A percentile compares a stretch with the other conserved stretches of the same genome.
These are phyloP conservation scores for Drosophila subsilvestris DNA, from an alignment of 2,888 invertebrate species.

Conservation along the genomic window DNA sequence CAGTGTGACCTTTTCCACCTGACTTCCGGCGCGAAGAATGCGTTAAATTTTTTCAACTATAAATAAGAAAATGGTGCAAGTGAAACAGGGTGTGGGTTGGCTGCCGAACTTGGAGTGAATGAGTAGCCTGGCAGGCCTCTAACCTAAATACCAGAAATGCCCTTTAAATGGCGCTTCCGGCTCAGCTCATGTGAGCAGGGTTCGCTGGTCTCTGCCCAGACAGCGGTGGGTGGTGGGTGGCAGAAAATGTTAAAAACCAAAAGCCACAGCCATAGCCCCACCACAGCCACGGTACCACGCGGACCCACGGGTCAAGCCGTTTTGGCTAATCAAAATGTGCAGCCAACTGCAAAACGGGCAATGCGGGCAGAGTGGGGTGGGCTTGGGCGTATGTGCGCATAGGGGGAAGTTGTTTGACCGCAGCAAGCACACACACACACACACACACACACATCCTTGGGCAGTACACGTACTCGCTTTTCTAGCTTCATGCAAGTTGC, in stretches of 20 bases:
- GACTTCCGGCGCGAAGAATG: conserved; percentile 43
- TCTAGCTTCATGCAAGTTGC: not conserved
- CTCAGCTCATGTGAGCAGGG: conserved; percentile 70
- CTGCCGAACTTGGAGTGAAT: not conserved
- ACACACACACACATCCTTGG: not conserved
- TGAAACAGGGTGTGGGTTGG: conserved; percentile 1
- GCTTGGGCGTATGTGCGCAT: not conserved
- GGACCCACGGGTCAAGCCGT: conserved; percentile 36
- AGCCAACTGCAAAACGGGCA: conserved; percentile 67
- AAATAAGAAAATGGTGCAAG: conserved; percentile 47
- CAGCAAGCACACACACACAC: conserved; percentile 45
- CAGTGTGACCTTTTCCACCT: conserved; percentile 54
- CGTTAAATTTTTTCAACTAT: conserved; percentile 50
- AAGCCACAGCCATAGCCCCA: conserved; percentile 30
- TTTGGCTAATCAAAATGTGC: conserved; percentile 76
- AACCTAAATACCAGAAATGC: conserved; percentile 77
- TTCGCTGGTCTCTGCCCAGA: conserved; percentile 10
- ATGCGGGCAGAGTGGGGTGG: conserved; percentile 12
- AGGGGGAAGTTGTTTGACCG: conserved; percentile 40
- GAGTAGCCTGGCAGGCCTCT: conserved; percentile 3
- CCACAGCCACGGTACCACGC: not conserved
- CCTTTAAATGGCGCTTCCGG: conserved; percentile 79
- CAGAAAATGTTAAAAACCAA: conserved; percentile 66
- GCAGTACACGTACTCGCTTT: not conserved
- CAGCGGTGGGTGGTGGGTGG: conserved; percentile 36